These are phyloP conservation scores for Neopipo cinnamomea DNA, from an alignment of 2,113 vertebrate genomes.

Conservation along the genomic window DNA sequence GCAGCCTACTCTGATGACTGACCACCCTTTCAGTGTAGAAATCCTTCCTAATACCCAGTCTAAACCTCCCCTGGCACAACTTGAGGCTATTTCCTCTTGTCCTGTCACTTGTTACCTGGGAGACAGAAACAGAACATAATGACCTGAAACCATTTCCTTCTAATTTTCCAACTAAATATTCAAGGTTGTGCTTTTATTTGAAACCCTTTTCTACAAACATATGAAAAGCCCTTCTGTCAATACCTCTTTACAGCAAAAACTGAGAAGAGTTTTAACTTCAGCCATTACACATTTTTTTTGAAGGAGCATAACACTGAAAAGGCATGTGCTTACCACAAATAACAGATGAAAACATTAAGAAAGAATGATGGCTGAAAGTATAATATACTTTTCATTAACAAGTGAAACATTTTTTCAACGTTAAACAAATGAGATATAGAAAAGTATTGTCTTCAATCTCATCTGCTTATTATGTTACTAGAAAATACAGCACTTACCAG, in stretches of 20 bases:
- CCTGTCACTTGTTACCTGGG: background rate
- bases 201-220: background rate
- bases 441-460: constrained; percentile 65
- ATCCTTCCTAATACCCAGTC: background rate
- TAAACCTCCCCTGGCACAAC: background rate
- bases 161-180: background rate
- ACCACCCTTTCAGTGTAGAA: background rate
- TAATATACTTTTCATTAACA: background rate
- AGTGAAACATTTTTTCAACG: background rate
- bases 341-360: background rate
- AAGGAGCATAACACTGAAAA: background rate
- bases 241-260: background rate
- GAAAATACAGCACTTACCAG: constrained; percentile 89
- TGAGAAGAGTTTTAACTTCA: background rate
- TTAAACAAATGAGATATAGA: background rate
- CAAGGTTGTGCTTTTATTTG: background rate
- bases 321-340: background rate
- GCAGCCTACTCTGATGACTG: background rate
- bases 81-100: background rate
- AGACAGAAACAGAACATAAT: background rate
- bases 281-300: background rate
- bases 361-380: background rate
- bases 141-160: background rate
- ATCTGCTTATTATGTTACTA: constrained; percentile 73
- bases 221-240: background rate